Evolutionary conservation across 2,888 invertebrate genomes (phyloP), one percentile per base, ranked within the genome.

Genomic region (Polydrusus pterygomalis): DNA sequence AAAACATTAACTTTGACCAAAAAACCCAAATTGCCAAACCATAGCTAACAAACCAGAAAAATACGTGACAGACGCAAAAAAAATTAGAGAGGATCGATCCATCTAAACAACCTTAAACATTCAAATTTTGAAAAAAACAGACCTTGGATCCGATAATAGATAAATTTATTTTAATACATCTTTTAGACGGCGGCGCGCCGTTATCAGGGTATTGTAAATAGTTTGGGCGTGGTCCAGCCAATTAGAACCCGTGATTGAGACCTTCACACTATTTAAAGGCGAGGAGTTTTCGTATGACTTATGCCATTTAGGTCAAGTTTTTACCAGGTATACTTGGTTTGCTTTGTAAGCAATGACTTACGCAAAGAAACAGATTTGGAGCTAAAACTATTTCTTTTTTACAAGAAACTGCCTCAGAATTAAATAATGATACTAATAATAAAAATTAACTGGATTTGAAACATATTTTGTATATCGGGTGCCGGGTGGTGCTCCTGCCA

Each of bases 201-300:
- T 68, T 76, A 76, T 72, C 76, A 69, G 69, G 1, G 47, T 74
- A 74, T 70, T 67, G 74, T 71, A 70, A 70, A 30, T 49, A 74
- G 67, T 74, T 74, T 56, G 70, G 77, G 77, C 77, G 77, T 67
- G 77, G 77, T 56, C 71, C 13, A 38, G 5, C 70, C 65, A 74
- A 77, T 77, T 74, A 71, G 77, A 56, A 77, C 56, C 58, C 58
- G 71, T 77, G 74, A 77, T 77, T 74, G 74, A 70, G 65, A 77
- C 77, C 77, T 77, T 77, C 77, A 77, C 77, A 77, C 77, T 74
- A 70, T 63, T 74, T 77, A 70, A 49, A 25, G 34, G 64, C 43
- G 51, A 30, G 54, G 74, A 77, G 77, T 77, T 77, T 77, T 74
- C 77, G 77, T 70, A 77, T 43, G 62, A 45, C 63, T 43, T 67